Evolutionary conservation across 1,140 invertebrate genomes (phyloP).

Genomic region (Hypothenemus hampei): DNA sequence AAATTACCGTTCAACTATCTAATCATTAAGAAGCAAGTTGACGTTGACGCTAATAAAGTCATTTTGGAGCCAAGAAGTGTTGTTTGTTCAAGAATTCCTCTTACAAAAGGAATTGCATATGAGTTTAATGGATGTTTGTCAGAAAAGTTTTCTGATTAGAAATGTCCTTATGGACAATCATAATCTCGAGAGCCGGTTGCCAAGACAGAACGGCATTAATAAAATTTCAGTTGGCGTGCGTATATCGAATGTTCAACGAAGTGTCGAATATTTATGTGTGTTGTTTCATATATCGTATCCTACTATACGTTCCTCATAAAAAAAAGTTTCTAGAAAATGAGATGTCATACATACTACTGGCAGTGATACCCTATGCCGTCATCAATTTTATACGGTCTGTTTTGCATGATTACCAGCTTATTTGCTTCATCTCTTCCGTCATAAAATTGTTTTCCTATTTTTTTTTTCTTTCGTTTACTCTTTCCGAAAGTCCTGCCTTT

Average conservation of each 20-base stretch:
- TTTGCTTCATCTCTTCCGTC: conserved; percentile 15
- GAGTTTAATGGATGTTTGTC: too few species aligned
- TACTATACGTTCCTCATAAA: conserved; percentile 16
- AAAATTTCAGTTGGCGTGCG: conserved; percentile 21
- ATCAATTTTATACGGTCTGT: conserved; percentile 25
- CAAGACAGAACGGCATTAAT: conserved; percentile 20
- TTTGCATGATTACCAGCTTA: conserved; percentile 24
- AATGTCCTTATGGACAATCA: conserved; percentile 20
- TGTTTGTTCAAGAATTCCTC: too few species aligned
- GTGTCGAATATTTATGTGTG: conserved; percentile 26
- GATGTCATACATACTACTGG: conserved; percentile 26
- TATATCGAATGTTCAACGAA: conserved; percentile 25
- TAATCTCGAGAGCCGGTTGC: conserved; percentile 23
- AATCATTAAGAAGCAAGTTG: too few species aligned
- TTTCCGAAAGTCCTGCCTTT: too few species aligned
- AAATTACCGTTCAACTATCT: too few species aligned
- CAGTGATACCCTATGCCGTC: conserved; percentile 14
- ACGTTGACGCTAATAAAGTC: too few species aligned
- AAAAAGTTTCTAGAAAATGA: conserved; percentile 24
- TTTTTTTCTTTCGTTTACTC: too few species aligned
- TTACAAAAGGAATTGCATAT: too few species aligned
- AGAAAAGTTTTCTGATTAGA: conserved; percentile 20
- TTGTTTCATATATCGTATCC: conserved; percentile 18
- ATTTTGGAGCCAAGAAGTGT: too few species aligned
- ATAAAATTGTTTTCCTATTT: too few species aligned